Evolutionary conservation across 2,113 vertebrate species (phyloP), one percentile per base, ranked within the genome.

Genomic region (Hippocampus guttulatus): DNA sequence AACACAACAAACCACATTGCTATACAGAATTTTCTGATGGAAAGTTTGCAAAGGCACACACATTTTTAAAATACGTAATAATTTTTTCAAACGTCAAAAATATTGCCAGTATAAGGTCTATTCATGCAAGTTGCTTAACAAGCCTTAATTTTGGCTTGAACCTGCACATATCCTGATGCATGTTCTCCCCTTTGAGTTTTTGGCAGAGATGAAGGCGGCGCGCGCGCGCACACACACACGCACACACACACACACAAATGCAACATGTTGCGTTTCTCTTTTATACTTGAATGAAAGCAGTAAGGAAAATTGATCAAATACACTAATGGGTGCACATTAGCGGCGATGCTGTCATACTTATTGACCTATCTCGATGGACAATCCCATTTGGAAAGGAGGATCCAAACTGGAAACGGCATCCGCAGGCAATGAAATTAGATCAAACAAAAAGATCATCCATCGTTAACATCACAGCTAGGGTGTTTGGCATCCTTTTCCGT

Each of bases 301-400:
- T 69, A 71, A 75, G 65, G 69, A 72, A 76, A 88, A 87, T 88
- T 84, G 64, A 89, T 86, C 80, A 47, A 61, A 67, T 69, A 71
- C 58, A 69, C 74, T 78, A 86, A 86, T 80, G 73, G 77, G 41
- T 57, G 40, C 51, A 58, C 52, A 78, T 33, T 69, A 70, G 79
- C 60, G 67, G 69, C 33, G 47, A 30, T 60, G 64, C 74, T 69
- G 76, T 74, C 74, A 81, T 57, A 49, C 67, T 58, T 52, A 76
- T 67, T 84, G 75, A 71, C 65, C 67, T 69, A 55, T 69, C 66
- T 55, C 69, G 43, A 76, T 68, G 73, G 77, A 69, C 76, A 41
- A 68, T 81, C 61, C 63, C 45, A 79, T 85, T 84, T 77, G 64
- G 67, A 76, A 33, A 69, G 18, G 1, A 30, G 49, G 65, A 75